Evolutionary conservation across 2,888 invertebrate species (phyloP).

Genomic region (Sphaerophoria rueppellii): DNA sequence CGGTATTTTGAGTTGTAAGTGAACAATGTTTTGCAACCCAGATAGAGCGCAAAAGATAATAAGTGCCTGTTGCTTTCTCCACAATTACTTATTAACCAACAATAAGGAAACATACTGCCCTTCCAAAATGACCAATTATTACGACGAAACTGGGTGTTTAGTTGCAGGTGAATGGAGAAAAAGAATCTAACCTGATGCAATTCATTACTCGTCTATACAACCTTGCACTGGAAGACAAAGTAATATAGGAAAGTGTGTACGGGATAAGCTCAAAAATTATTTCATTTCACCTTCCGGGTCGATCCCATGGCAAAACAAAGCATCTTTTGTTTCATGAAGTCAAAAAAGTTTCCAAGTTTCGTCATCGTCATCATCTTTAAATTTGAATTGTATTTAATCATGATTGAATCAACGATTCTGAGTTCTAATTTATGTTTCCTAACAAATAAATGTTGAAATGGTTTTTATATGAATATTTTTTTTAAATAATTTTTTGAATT

Average conservation of each 20-base stretch:
- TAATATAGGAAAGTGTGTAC: constrained; percentile 15
- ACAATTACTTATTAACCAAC: constrained; percentile 46
- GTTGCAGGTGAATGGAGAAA: constrained; percentile 57
- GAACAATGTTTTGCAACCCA: constrained; percentile 37
- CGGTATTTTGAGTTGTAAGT: constrained; percentile 70
- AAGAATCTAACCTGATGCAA: constrained; percentile 68
- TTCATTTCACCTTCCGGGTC: constrained; percentile 26
- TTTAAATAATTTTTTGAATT: neutral
- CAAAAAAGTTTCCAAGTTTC: neutral
- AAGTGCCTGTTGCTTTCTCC: constrained; percentile 27
- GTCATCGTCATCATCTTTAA: constrained; percentile 10
- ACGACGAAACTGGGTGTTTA: constrained; percentile 34
- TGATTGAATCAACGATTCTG: neutral
- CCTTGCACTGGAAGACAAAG: constrained; percentile 14
- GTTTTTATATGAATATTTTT: neutral
- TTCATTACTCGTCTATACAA: constrained; percentile 69
- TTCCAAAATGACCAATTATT: constrained; percentile 20
- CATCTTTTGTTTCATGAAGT: constrained; percentile 6
- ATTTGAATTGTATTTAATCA: neutral
- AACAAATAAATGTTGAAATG: neutral
- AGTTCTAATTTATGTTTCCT: neutral
- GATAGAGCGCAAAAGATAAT: constrained; percentile 40
- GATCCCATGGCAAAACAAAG: constrained; percentile 27
- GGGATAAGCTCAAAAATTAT: constrained; percentile 20
- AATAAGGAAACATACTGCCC: constrained; percentile 33